Conservation (phyloP, 2,888 invertebrate species). For the Aethes cnicana region DNA sequence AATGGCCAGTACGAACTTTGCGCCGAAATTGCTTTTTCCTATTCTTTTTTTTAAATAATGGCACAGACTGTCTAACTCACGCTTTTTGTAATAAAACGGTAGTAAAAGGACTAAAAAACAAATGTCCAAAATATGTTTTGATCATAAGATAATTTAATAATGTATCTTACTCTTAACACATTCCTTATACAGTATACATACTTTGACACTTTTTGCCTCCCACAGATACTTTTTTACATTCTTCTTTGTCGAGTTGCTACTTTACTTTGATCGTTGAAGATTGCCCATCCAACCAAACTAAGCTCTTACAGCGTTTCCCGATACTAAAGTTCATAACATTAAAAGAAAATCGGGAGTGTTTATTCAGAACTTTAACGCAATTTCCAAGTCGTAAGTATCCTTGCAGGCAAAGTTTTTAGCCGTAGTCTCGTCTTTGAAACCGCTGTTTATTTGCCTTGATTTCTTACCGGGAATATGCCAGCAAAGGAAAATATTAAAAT, state of each 20-base stretch:
- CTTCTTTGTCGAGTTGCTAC: neutral
- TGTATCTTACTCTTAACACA: too few relatives aligned
- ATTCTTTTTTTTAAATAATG: too few relatives aligned
- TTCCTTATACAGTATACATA: too few relatives aligned
- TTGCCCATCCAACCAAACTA: slow-evolving; percentile 3
- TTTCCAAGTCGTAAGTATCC: slow-evolving; percentile 23
- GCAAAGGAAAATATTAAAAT: slow-evolving; percentile 28
- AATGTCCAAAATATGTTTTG: too few relatives aligned
- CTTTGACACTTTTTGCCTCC: too few relatives aligned
- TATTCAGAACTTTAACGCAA: slow-evolving; percentile 27
- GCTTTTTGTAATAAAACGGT: too few relatives aligned
- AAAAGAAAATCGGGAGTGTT: slow-evolving; percentile 27
- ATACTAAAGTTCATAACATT: slow-evolving; percentile 23
- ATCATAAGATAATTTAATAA: too few relatives aligned
- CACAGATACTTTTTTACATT: too few relatives aligned
- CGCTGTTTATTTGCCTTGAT: slow-evolving; percentile 28
- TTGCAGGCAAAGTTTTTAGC: slow-evolving; percentile 24
- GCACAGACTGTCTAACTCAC: too few relatives aligned
- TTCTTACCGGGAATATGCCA: slow-evolving; percentile 22
- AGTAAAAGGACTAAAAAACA: too few relatives aligned
- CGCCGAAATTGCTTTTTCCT: too few relatives aligned
- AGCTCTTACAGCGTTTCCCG: slow-evolving; percentile 7
- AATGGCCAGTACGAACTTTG: slow-evolving; percentile 11
- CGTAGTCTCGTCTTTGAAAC: slow-evolving; percentile 18
- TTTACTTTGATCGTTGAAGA: slow-evolving; percentile 6